A percentile compares a stretch with the other conserved stretches of the same genome.
Conservation (phyloP, 35 echinoderm and acorn worm genomes). For the Strongylocentrotus purpuratus region DNA sequence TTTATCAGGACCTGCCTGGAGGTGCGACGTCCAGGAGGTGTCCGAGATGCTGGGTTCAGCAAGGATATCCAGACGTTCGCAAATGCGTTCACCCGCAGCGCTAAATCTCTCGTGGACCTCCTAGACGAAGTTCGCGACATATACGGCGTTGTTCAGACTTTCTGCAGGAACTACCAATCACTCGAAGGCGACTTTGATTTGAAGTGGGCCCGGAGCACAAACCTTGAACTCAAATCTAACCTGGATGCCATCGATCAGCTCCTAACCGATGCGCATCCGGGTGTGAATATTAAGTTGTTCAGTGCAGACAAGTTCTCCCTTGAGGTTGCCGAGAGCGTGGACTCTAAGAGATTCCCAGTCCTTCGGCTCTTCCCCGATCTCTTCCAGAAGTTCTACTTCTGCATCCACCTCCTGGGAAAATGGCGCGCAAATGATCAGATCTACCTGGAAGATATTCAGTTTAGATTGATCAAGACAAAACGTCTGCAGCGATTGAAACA, state of each 20-base stretch:
- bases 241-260: constrained; percentile 64
- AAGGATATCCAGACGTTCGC: constrained; percentile 82
- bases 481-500: constrained; percentile 85
- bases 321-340: constrained; percentile 88
- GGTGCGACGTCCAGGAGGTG: constrained; percentile 77
- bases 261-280: constrained; percentile 56
- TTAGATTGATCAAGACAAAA: constrained; percentile 87
- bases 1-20: constrained; percentile 80
- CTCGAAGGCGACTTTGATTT: constrained; percentile 92
- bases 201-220: constrained; percentile 83
- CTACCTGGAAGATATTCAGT: constrained; percentile 93
- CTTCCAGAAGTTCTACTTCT: constrained; percentile 96
- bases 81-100: constrained; percentile 61
- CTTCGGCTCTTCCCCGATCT: constrained; percentile 87
- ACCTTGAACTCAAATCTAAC: constrained; percentile 81
- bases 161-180: constrained; percentile 92
- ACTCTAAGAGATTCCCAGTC: constrained; percentile 81
- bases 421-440: constrained; percentile 97
- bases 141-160: constrained; percentile 72
- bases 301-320: constrained; percentile 93
- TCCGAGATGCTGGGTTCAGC: constrained; percentile 80
- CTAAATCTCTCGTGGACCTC: constrained; percentile 67
- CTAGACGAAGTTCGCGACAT: constrained; percentile 79
- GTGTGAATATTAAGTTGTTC: constrained; percentile 76
- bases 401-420: constrained; percentile 81